Evolutionary conservation across 1,140 invertebrate genomes (phyloP), one percentile per base, ranked within the genome.

Genomic region (Pogonomyrmex barbatus): DNA sequence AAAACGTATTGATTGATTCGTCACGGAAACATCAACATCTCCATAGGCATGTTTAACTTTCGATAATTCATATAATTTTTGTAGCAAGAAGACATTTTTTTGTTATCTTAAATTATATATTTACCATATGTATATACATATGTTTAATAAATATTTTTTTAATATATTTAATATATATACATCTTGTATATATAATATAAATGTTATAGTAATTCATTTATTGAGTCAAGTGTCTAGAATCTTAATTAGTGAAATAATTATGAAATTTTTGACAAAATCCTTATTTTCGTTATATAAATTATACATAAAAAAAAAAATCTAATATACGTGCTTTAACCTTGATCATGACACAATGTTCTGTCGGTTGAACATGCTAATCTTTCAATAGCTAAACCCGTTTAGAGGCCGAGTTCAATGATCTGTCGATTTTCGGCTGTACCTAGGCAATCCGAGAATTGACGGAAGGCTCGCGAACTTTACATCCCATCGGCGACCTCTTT

Each of bases 381-480:
- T 62, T 24, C 62, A 75, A 17, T 75, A n/a, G 33, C 77, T 36
- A 78, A 91, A 87, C 36, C 30, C 62, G 36, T 79, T 70, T n/a
- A 50, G 52, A 56, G 56, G 14, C 12, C 3, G 78, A 65, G 79
- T 87, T 86, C 82, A 89, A 85, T 50, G 87, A 79, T 90, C 86
- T 82, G 30, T 77, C 67, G 87, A 67, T 86, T 90, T 90, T 88
- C 71, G 82, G 60, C 58, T 58, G 17, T 36, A 71, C 47, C n/a
- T 56, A 14, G 30, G 9, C 60, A 42, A 83, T 83, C 52, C 36
- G 65, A 67, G 62, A 76, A 83, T 83, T 87, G 54, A 60, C 62
- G 47, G 58, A 50, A 88, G 77, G 65, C 68, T 88, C 77, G 88
- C 89, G 86, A 77, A 89, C 75, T 88, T 63, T 71, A 86, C 83